phyloP scores from a whole-genome alignment of 2,113 vertebrate genomes.

The Zapus hudsonius region DNA sequence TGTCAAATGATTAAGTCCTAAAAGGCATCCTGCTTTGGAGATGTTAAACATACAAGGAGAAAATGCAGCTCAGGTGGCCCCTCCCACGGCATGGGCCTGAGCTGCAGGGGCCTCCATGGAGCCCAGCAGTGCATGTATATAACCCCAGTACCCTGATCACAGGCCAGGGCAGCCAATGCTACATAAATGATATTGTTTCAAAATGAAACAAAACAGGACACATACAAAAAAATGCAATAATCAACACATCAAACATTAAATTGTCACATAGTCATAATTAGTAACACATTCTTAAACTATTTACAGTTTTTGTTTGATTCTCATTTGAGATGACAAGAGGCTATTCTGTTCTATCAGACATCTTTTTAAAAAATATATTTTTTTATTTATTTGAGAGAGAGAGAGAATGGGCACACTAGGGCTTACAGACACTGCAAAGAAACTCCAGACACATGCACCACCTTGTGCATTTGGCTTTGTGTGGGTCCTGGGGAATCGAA shows the following conservation, averaged over 20 bases:
- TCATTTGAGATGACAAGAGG: not conserved
- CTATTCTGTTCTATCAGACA: not conserved
- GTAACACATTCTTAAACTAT: slow-evolving; percentile 17
- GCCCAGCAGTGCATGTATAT: no score
- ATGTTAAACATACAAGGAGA: slow-evolving; percentile 1
- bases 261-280: not conserved
- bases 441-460: no score
- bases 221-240: not conserved
- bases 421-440: no score
- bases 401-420: no score
- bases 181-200: not conserved
- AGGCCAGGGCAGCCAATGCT: not conserved
- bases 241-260: not conserved
- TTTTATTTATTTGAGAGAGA: no score
- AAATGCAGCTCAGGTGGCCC: not conserved
- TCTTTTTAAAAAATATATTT: no score
- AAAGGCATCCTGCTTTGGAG: slow-evolving; percentile 14
- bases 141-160: not conserved
- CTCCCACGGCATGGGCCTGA: not conserved
- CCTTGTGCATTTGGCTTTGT: no score
- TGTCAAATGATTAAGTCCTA: not conserved
- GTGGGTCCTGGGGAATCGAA: no score
- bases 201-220: not conserved
- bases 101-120: no score
- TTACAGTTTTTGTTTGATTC: not conserved